Base-by-base conservation (phyloP, 2,113 vertebrate species). In the Pangasianodon hypophthalmus region DNA sequence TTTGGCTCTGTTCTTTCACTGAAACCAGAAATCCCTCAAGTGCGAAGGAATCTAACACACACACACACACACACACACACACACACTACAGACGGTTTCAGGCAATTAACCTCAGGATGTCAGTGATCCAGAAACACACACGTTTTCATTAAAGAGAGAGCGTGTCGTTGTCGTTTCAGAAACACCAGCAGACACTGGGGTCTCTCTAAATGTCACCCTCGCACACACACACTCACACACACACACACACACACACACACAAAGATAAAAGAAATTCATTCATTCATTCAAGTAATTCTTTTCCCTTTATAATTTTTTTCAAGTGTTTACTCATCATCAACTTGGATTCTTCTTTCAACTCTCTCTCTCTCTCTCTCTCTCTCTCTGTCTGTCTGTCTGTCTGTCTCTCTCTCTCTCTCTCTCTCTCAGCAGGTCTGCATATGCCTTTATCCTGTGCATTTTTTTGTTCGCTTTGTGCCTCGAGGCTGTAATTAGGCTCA, bases 401-500 rank as follows among this genome's bases (percentile, higher is more conserved):
- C 18, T 86, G 48, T 77, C 69, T 83, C 84, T 56, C 69, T 21
- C n/a, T 60, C 52, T 71, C 41, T 58, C 52, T 37, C 80, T 21
- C 95, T 96, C 96, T 95, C 96, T 96, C 96, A 96, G 97, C 97
- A 97, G 96, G 97, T 96, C 96, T 94, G 96, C 96, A 97, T 97
- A 97, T 97, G 96, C 96, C 96, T 97, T 97, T 97, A 97, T 97
- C 97, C 96, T 96, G 96, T 96, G 95, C 95, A 96, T 80, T 48
- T 96, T 97, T 97, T 93, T 92, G 69, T 46, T 73, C 52, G 4
- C 95, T 97, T 46, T 80, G 96, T 95, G 97, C 97, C 97, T 97
- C 96, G 96, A 98, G 97, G 98, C 97, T 98, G 98, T 99, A 98
- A 99, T 99, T 99, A 98, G 97, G 96, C 97, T 97, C 97, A 97